Conservation (phyloP, 2,797 vertebrate genomes). For the Heterohyrax brucei region DNA sequence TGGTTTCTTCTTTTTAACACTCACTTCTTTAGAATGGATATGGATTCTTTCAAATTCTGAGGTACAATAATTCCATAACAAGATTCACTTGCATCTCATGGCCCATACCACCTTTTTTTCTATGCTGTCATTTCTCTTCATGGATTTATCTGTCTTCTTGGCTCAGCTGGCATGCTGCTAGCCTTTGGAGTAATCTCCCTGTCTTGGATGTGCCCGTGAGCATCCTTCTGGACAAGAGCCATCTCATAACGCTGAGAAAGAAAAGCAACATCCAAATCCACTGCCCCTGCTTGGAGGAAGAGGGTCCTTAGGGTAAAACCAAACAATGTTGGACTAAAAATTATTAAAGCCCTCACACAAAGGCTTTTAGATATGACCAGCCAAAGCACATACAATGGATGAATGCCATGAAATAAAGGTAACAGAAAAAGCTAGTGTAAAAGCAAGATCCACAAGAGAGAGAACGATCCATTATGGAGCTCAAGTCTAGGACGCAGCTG, state of each 20-base stretch:
- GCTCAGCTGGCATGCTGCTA: slow-evolving; percentile 17
- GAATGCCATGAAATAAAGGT: not conserved
- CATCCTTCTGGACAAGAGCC: slow-evolving; percentile 66
- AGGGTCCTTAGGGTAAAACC: slow-evolving; percentile 62
- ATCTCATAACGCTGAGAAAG: slow-evolving; percentile 59
- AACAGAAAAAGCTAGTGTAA: not conserved
- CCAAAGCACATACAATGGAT: not conserved
- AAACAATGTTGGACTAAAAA: slow-evolving; percentile 59
- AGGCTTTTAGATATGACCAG: slow-evolving; percentile 53
- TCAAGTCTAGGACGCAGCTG: not conserved
- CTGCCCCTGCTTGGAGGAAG: slow-evolving; percentile 39
- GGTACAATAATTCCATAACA: not conserved
- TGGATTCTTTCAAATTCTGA: not conserved
- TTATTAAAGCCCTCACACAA: not conserved
- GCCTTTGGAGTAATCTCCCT: slow-evolving; percentile 53
- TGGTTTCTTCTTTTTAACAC: not conserved
- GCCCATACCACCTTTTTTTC: slow-evolving; percentile 17
- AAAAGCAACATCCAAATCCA: slow-evolving; percentile 64
- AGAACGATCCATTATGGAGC: not conserved
- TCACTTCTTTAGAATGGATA: not conserved
- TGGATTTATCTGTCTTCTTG: slow-evolving; percentile 54
- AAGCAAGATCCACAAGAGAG: not conserved
- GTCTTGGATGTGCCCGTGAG: slow-evolving; percentile 28
- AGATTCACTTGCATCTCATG: slow-evolving; percentile 7
- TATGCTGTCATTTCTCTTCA: slow-evolving; percentile 26